Conservation (phyloP, 2,888 invertebrate genomes). For the Elegia similella region DNA sequence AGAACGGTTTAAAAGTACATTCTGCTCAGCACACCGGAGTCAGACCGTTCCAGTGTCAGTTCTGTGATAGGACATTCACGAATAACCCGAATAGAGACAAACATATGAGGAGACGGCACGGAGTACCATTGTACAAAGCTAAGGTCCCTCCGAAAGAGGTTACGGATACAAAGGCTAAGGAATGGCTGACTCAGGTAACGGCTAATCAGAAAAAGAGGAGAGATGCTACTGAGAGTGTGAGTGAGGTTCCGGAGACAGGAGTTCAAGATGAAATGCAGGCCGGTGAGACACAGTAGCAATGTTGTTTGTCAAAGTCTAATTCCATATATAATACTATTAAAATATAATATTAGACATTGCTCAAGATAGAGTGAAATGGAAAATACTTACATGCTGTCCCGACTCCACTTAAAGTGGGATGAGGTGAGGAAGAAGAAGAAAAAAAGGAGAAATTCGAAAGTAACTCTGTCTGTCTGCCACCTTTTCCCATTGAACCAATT, state of each 20-base stretch:
- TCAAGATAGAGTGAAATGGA: no score
- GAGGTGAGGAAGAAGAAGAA: no score
- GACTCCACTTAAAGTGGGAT: no score
- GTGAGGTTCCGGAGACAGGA: neutral
- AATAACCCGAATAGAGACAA: constrained; percentile 89
- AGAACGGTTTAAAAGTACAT: constrained; percentile 84
- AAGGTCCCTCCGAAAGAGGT: constrained; percentile 40
- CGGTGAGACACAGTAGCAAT: neutral
- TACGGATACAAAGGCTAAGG: neutral
- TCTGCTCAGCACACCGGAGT: constrained; percentile 83
- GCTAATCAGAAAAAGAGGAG: constrained; percentile 4
- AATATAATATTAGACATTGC: no score
- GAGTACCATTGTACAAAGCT: constrained; percentile 44
- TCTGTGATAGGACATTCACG: constrained; percentile 83
- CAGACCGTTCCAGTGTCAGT: constrained; percentile 84
- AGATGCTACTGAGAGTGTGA: neutral
- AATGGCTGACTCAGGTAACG: constrained; percentile 2
- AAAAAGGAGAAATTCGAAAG: no score
- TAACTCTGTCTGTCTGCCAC: no score
- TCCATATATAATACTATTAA: no score
- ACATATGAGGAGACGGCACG: constrained; percentile 86
- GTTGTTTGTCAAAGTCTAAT: no score
- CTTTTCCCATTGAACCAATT: no score
- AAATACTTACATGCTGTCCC: no score
- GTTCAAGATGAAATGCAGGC: neutral